phyloP scores from a whole-genome alignment of 2,888 invertebrate genomes.

The Gastracanthus pulcherrimus region DNA sequence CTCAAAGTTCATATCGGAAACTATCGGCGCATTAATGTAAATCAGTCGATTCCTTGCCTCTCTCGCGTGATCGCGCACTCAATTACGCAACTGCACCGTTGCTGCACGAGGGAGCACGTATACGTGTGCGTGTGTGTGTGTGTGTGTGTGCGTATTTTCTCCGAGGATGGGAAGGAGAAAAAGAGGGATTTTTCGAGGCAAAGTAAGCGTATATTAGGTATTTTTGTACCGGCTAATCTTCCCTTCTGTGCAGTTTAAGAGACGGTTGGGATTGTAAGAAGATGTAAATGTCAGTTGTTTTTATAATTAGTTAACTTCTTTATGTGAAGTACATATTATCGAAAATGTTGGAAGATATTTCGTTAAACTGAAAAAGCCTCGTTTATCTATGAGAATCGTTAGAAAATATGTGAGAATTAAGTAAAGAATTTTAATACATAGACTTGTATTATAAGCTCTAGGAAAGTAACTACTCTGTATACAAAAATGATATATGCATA shows the following conservation, averaged over 20 bases:
- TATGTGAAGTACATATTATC: background rate
- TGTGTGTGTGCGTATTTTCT: background rate
- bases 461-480: too few species aligned
- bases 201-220: conserved; percentile 2
- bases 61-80: conserved; percentile 22
- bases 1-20: conserved; percentile 29
- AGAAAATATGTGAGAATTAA: too few species aligned
- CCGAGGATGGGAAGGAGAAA: background rate
- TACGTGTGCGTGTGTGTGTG: background rate
- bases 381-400: background rate
- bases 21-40: conserved; percentile 42
- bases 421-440: too few species aligned
- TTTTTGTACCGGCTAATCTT: background rate
- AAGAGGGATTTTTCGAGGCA: background rate
- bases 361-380: background rate
- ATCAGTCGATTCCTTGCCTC: conserved; percentile 10
- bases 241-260: background rate
- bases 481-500: too few species aligned
- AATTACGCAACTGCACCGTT: conserved; percentile 32
- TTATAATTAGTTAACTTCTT: conserved; percentile 2
- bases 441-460: too few species aligned
- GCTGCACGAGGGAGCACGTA: background rate
- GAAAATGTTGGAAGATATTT: too few species aligned
- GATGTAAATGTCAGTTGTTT: conserved; percentile 8
- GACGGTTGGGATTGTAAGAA: background rate